Evolutionary conservation across 35 echinoderm and acorn worm genomes (phyloP), one percentile per base, ranked within the genome.

Genomic region (Apostichopus japonicus): DNA sequence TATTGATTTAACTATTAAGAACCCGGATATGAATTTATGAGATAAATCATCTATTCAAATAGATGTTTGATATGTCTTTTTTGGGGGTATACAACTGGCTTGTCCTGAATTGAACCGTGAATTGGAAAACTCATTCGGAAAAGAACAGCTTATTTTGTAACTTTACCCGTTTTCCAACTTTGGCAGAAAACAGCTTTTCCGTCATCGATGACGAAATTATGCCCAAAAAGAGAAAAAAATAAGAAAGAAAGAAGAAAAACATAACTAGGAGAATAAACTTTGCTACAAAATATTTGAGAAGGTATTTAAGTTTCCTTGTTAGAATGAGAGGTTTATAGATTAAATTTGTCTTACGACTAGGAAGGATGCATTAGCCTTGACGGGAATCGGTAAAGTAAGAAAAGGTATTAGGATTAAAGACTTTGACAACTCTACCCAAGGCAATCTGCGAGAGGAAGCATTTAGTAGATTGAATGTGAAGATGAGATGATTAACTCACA

Each of bases 401-500:
- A 67, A 19, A 15, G 3, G 19, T 67, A 67, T 67, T 15, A 11
- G 63, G 63, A 11, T 15, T 67, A 67, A 67, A 11, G 63, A 67
- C 63, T 67, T 67, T 67, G 63, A 67, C 63, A 67, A 67, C 11
- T 67, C 63, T 67, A 67, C 63, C 63, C 63, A 11, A 67, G 63
- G 63, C 63, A 67, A 15, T 15, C 3, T 0, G 5, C 19, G 63
- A 67, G 63, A 67, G 63, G 19, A 67, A 67, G 63, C 8, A 67
- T 67, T 67, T 67, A 67, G 63, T 67, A 67, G 19, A 67, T 67
- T 67, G 63, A 67, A 67, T 67, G 63, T 67, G 63, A 67, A 67
- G 11, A 67, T 67, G 11, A 3, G 33, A 44, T 44, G 33, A 44
- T 44, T 44, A 44, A 44, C 33, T 44, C 33, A 44, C 33, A 44